Evolutionary conservation across 2,888 invertebrate species (phyloP).

Genomic region (Hoplodrina ambigua): DNA sequence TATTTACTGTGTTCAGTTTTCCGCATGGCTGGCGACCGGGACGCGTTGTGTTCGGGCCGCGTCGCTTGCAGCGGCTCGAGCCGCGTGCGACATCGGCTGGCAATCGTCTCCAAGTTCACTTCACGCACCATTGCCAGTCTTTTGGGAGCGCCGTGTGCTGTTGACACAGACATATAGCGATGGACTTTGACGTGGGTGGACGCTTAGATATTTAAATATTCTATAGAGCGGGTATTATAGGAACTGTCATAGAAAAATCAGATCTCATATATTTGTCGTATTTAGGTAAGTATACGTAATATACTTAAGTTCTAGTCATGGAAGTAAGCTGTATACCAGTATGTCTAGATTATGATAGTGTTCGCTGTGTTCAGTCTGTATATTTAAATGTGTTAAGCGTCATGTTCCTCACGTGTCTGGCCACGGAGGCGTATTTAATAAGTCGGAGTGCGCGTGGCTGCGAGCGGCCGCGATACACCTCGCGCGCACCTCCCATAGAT

Average conservation of each 20-base stretch:
- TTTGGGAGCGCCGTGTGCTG: constrained; percentile 15
- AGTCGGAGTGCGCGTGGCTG: constrained; percentile 16
- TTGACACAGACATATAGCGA: constrained; percentile 9
- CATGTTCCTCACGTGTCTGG: neutral
- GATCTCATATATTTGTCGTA: neutral
- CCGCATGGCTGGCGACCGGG: constrained; percentile 58
- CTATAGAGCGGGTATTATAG: too few relatives aligned
- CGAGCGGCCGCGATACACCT: constrained; percentile 21
- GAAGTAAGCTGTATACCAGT: too few relatives aligned
- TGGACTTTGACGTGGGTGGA: neutral
- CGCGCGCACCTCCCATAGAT: constrained; percentile 35
- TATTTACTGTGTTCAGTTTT: constrained; percentile 65
- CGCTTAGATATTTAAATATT: too few relatives aligned
- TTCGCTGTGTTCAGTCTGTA: neutral
- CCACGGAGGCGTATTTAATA: constrained; percentile 40
- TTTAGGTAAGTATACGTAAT: too few relatives aligned
- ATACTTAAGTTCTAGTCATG: too few relatives aligned
- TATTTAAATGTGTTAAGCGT: neutral
- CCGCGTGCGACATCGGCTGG: neutral
- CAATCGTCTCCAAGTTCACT: constrained; percentile 20
- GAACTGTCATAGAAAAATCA: neutral
- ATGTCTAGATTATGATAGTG: too few relatives aligned
- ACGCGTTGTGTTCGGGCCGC: constrained; percentile 34
- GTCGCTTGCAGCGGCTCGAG: constrained; percentile 43
- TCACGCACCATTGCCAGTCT: constrained; percentile 47